Conservation (phyloP, 2,113 vertebrate species). For the Hippoglossus stenolepis region DNA sequence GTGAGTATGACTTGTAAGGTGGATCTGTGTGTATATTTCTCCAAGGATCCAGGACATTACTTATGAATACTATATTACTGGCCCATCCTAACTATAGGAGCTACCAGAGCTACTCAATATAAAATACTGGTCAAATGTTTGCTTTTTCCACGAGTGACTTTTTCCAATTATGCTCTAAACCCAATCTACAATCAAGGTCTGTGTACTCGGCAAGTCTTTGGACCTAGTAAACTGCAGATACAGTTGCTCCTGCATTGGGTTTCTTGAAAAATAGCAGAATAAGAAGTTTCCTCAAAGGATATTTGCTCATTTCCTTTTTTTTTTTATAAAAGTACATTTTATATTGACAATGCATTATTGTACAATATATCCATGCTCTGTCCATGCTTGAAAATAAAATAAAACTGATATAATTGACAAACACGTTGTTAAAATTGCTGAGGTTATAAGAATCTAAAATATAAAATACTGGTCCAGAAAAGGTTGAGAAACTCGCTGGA, state of each 20-base stretch:
- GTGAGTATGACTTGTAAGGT: conserved; percentile 12
- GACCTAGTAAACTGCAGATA: background rate
- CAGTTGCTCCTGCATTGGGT: background rate
- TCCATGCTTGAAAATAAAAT: background rate
- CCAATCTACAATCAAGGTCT: background rate
- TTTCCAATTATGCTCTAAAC: conserved; percentile 3
- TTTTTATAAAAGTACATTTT: background rate
- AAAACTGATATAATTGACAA: background rate
- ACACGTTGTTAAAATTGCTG: background rate
- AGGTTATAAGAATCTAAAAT: background rate
- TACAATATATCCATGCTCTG: background rate
- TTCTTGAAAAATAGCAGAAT: too few relatives aligned
- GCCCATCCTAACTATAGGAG: background rate
- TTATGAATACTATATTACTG: conserved; percentile 30
- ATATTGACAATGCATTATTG: too few relatives aligned
- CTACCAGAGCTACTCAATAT: background rate
- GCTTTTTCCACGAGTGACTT: conserved; percentile 8
- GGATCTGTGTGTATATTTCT: conserved; percentile 21
- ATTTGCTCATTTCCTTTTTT: background rate
- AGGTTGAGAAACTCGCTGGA: background rate
- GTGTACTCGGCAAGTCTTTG: background rate
- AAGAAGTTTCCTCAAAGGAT: background rate
- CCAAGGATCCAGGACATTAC: conserved; percentile 19
- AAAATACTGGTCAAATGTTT: conserved; percentile 24
- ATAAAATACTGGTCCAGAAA: background rate